phyloP scores from a whole-genome alignment of 2,113 vertebrate genomes.

The Pluvialis apricaria region DNA sequence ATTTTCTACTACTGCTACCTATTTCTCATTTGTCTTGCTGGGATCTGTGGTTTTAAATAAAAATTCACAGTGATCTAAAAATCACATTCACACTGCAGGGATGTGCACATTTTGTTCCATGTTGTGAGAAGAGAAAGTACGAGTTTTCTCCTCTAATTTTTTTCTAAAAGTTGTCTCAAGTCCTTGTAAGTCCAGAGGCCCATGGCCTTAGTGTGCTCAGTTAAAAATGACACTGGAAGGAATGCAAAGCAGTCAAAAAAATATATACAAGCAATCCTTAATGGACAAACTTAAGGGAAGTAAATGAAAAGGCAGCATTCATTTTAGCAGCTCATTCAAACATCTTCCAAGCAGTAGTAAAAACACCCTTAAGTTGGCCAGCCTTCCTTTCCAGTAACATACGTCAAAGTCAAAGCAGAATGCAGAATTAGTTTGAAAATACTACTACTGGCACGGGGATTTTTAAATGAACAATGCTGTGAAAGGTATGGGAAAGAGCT shows the following conservation, averaged over 20 bases:
- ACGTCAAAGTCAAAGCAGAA: background rate
- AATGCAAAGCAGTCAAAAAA: background rate
- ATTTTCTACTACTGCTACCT: background rate
- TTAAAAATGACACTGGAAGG: background rate
- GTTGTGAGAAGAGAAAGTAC: background rate
- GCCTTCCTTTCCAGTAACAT: background rate
- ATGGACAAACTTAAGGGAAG: background rate
- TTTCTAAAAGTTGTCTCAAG: background rate
- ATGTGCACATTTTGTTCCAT: background rate
- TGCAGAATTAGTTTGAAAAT: background rate
- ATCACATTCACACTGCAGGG: background rate
- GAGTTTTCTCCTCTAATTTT: background rate
- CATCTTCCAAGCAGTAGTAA: background rate
- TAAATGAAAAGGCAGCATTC: background rate
- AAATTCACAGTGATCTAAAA: background rate
- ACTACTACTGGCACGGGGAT: accelerated
- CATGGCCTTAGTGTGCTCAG: background rate
- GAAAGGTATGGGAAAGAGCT: background rate
- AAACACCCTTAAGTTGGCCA: accelerated
- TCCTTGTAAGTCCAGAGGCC: background rate
- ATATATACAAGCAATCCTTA: background rate
- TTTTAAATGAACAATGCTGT: background rate
- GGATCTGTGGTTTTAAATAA: background rate
- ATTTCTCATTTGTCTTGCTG: background rate
- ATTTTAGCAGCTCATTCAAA: background rate